phyloP scores from a whole-genome alignment of 2,888 invertebrate genomes.

The Brassicogethes aeneus region DNA sequence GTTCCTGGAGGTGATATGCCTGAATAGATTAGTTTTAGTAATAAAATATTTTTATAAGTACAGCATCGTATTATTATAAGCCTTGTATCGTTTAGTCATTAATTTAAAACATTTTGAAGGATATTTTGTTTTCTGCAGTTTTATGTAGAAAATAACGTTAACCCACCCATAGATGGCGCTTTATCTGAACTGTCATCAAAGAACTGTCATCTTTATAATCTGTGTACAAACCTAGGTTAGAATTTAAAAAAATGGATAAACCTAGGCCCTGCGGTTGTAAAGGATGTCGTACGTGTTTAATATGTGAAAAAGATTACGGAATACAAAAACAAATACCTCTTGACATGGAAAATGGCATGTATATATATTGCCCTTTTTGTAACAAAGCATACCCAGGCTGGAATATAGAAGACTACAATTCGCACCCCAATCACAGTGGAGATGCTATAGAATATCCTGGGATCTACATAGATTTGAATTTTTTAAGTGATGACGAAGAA shows the following conservation, averaged over 20 bases:
- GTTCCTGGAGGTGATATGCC: slow-evolving; percentile 76
- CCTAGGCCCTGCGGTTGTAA: slow-evolving; percentile 84
- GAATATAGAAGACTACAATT: slow-evolving; percentile 49
- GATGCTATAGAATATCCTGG: slow-evolving; percentile 55
- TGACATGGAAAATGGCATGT: slow-evolving; percentile 41
- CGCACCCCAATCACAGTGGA: slow-evolving; percentile 61
- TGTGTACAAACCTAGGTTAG: no score
- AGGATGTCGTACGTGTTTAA: slow-evolving; percentile 79
- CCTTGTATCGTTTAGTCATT: no score
- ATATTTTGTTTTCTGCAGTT: no score
- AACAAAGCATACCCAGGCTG: slow-evolving; percentile 68
- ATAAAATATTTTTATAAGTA: no score
- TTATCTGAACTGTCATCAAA: no score
- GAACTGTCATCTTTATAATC: no score
- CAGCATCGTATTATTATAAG: no score
- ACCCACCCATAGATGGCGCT: no score
- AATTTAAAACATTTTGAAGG: no score
- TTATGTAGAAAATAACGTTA: no score
- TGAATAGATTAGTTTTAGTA: slow-evolving; percentile 44
- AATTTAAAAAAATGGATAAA: slow-evolving; percentile 43
- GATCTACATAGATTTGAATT: slow-evolving; percentile 57
- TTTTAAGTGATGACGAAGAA: slow-evolving; percentile 66
- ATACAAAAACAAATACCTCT: slow-evolving; percentile 29
- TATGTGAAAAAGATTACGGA: slow-evolving; percentile 67
- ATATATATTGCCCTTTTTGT: slow-evolving; percentile 70